Evolutionary conservation across 1,140 invertebrate species (phyloP).

Genomic region (Homalodisca vitripennis): DNA sequence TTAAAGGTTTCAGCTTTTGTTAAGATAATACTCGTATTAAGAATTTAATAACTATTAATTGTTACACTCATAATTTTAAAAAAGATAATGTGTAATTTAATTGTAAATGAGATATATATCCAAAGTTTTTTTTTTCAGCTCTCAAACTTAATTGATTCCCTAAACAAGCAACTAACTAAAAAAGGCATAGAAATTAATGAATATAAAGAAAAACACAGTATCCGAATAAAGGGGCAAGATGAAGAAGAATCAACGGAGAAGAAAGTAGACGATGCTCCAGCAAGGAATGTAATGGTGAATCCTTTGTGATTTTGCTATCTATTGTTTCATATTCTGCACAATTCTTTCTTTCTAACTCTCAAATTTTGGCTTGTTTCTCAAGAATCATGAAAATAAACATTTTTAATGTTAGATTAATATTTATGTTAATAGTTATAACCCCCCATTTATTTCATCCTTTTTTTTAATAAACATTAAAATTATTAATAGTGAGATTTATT

Average conservation of each 20-base stretch:
- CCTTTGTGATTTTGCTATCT: constrained; percentile 13
- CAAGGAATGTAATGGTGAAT: constrained; percentile 29
- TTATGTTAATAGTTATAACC: neutral
- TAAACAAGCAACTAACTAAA: constrained; percentile 77
- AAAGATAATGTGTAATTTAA: too few species aligned
- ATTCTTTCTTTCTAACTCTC: too few species aligned
- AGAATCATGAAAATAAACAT: too few species aligned
- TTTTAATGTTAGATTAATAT: too few species aligned
- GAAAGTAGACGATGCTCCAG: neutral
- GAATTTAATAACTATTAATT: too few species aligned
- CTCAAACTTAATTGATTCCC: constrained; percentile 68
- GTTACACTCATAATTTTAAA: too few species aligned
- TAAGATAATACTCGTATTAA: too few species aligned
- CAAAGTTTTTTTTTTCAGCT: constrained; percentile 61
- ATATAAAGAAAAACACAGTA: constrained; percentile 89
- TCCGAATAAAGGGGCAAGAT: constrained; percentile 69
- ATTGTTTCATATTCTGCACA: neutral
- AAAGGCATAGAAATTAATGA: constrained; percentile 93
- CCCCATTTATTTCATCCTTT: neutral
- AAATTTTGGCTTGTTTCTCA: too few species aligned
- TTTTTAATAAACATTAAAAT: constrained; percentile 5
- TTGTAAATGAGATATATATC: too few species aligned
- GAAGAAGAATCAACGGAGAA: constrained; percentile 45
- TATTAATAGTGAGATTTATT: too few species aligned
- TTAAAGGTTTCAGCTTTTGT: too few species aligned